phyloP scores from a whole-genome alignment of 2,113 vertebrate genomes.

The Cebus imitator region DNA sequence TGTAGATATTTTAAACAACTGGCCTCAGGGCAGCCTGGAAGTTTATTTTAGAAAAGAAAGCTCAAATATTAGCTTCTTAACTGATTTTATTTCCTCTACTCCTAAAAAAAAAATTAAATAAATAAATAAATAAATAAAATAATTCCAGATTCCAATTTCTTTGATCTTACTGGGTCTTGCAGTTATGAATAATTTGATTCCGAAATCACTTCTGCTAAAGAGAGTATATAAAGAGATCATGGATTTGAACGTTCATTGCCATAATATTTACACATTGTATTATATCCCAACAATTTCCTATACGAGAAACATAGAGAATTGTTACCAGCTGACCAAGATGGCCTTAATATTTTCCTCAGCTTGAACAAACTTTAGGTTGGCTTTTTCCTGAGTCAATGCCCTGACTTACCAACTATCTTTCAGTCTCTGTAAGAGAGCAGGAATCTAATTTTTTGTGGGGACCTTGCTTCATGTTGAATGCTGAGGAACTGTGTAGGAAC shows the following conservation, averaged over 20 bases:
- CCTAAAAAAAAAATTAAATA: background rate
- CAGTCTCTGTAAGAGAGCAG: background rate
- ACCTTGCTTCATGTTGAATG: background rate
- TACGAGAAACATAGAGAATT: background rate
- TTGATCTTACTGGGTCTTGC: background rate
- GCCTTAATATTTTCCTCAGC: background rate
- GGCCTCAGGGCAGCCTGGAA: background rate
- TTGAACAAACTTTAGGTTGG: background rate
- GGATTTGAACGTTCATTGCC: background rate
- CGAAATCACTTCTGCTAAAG: background rate
- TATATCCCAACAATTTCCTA: background rate
- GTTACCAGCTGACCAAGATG: background rate
- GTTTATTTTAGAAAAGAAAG: slow-evolving; percentile 39
- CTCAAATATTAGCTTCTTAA: slow-evolving; percentile 15
- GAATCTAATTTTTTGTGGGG: background rate
- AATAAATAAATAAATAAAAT: background rate
- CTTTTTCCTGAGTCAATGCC: background rate
- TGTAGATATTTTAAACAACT: slow-evolving; percentile 36
- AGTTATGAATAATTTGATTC: background rate
- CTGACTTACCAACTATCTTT: background rate
- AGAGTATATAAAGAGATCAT: background rate
- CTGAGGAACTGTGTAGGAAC: too few species aligned
- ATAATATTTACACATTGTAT: background rate
- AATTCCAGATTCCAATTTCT: background rate
- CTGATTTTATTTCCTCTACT: background rate